Evolutionary conservation across 2,113 vertebrate genomes (phyloP).

Genomic region (Chaetodon trifascialis): DNA sequence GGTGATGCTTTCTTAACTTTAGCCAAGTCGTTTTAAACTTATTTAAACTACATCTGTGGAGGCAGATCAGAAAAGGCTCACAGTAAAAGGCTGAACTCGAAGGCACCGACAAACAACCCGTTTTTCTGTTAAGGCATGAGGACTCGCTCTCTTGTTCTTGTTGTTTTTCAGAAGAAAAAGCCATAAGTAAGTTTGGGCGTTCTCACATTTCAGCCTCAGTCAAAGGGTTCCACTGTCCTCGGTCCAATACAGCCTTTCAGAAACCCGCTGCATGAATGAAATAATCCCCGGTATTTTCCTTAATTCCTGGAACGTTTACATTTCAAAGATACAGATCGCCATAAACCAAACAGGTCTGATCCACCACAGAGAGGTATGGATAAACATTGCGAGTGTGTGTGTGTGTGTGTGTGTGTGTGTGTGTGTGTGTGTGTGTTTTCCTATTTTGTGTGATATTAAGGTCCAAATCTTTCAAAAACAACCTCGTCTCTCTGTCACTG

Average conservation of each 20-base stretch:
- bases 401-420: too few species aligned
- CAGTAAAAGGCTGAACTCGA: too few species aligned
- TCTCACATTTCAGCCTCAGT: conserved; percentile 8
- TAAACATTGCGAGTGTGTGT: background rate
- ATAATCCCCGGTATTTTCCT: background rate
- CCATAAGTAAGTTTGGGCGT: background rate
- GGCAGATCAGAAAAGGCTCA: background rate
- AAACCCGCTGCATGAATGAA: background rate
- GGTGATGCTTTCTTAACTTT: background rate
- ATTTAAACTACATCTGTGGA: background rate
- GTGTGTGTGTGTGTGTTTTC: too few species aligned
- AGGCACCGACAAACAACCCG: background rate
- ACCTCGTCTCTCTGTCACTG: too few species aligned
- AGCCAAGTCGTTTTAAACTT: background rate
- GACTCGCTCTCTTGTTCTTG: background rate
- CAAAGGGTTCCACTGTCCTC: background rate
- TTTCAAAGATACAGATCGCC: background rate
- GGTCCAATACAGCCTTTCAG: background rate
- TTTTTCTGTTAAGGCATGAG: background rate
- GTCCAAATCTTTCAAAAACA: background rate
- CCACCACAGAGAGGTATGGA: background rate
- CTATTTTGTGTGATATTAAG: background rate
- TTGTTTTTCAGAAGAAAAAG: background rate
- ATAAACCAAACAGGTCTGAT: background rate
- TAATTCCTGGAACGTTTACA: background rate